Percentiles rank a stretch among this genome's conserved stretches.
Conservation (phyloP, 2,113 vertebrate genomes). For the Desmodus rotundus region DNA sequence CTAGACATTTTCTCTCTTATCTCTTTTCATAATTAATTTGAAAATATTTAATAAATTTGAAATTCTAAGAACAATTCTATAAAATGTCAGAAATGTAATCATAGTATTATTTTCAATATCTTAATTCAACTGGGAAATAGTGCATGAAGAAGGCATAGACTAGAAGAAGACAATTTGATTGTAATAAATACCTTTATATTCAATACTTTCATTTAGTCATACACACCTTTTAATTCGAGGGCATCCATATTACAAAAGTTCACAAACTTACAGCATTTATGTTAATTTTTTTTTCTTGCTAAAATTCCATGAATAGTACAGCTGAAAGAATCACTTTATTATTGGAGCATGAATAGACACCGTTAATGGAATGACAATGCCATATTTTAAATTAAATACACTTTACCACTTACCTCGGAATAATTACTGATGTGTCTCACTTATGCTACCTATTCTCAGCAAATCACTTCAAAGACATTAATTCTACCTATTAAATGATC, state of each 20-base stretch:
- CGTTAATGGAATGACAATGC: constrained; percentile 74
- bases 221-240: constrained; percentile 40
- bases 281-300: constrained; percentile 59
- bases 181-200: background rate
- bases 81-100: background rate
- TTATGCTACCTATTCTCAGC: constrained; percentile 71
- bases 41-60: background rate
- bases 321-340: constrained; percentile 70
- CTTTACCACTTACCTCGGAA: constrained; percentile 74
- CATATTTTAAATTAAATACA: constrained; percentile 71
- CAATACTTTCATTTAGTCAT: background rate
- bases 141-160: background rate
- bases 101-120: background rate
- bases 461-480: constrained; percentile 71
- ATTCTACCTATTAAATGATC: constrained; percentile 67
- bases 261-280: constrained; percentile 59
- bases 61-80: background rate
- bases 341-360: constrained; percentile 57
- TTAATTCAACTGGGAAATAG: background rate
- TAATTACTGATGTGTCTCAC: constrained; percentile 75
- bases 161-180: background rate
- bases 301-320: constrained; percentile 72
- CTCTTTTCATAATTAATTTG: background rate
- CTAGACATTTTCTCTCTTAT: background rate
- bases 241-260: constrained; percentile 54